phyloP scores from a whole-genome alignment of 37 sponge, comb jelly and placozoan genomes.

The Beroe forskalii region DNA sequence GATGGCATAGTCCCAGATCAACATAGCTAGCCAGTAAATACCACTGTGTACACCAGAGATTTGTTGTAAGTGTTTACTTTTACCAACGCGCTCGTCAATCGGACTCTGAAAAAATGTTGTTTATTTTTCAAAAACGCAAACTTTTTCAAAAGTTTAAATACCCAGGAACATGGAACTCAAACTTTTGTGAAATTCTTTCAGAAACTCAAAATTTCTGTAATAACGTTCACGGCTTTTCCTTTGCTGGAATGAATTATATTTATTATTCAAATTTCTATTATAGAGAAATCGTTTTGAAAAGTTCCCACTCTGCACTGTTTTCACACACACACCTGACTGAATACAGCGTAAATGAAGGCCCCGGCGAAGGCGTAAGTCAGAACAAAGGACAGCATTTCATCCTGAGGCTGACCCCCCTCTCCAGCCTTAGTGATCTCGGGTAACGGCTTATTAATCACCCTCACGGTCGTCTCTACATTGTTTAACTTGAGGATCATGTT shows the following conservation, averaged over 20 bases:
- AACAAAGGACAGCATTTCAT: neutral
- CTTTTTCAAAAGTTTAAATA: no score
- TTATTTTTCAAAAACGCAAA: no score
- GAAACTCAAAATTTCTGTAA: no score
- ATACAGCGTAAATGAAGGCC: neutral
- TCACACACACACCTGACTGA: neutral
- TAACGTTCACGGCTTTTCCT: no score
- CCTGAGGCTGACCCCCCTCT: neutral
- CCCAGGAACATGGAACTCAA: no score
- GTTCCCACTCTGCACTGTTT: no score
- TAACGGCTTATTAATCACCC: neutral
- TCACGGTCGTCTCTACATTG: neutral
- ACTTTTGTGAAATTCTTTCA: no score
- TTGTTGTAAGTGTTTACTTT: conserved; percentile 88
- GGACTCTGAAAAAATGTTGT: no score
- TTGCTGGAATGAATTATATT: no score
- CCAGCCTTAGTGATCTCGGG: neutral
- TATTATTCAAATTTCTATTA: no score
- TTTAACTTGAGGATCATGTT: conserved; percentile 6
- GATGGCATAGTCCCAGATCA: conserved; percentile 85
- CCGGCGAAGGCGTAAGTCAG: neutral
- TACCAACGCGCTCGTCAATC: neutral
- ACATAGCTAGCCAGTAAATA: conserved; percentile 84
- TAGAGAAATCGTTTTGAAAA: no score
- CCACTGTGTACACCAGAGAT: conserved; percentile 79